These are phyloP conservation scores for Maconellicoccus hirsutus DNA, from an alignment of 1,140 invertebrate genomes.

Conservation along the genomic window DNA sequence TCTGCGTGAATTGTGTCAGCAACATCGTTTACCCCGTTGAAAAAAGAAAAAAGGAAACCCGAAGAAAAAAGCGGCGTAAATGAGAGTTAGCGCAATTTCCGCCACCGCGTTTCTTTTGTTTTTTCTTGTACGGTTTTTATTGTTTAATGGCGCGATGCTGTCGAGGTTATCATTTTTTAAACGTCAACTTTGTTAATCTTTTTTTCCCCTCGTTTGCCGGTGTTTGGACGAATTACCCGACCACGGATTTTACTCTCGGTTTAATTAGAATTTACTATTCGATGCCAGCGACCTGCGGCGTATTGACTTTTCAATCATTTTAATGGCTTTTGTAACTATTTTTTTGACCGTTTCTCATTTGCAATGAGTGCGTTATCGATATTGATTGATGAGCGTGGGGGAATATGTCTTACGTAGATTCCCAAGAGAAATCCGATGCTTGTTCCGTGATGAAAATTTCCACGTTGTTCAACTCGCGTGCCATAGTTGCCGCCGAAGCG, in stretches of 20 bases:
- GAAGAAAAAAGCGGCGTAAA: neutral
- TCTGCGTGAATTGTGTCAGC: slow-evolving; percentile 7
- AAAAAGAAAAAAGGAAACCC: neutral
- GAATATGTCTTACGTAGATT: too few species aligned
- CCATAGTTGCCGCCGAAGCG: too few species aligned
- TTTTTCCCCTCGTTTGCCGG: too few species aligned
- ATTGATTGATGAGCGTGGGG: neutral
- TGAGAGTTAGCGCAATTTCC: slow-evolving; percentile 7
- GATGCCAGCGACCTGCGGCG: neutral
- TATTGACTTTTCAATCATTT: neutral
- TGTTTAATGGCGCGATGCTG: neutral
- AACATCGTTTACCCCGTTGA: neutral
- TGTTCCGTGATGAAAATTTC: too few species aligned
- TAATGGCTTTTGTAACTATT: neutral
- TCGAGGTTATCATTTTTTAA: neutral
- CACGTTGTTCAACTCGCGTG: too few species aligned
- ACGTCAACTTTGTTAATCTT: too few species aligned
- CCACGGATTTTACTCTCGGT: too few species aligned
- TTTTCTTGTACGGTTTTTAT: neutral
- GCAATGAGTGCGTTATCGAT: neutral
- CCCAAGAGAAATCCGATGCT: too few species aligned
- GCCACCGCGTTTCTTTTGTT: neutral
- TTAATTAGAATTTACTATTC: too few species aligned
- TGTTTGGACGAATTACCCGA: too few species aligned
- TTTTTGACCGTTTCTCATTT: neutral